Conservation (phyloP, 1,140 invertebrate species). For the Arctopsyche grandis region DNA sequence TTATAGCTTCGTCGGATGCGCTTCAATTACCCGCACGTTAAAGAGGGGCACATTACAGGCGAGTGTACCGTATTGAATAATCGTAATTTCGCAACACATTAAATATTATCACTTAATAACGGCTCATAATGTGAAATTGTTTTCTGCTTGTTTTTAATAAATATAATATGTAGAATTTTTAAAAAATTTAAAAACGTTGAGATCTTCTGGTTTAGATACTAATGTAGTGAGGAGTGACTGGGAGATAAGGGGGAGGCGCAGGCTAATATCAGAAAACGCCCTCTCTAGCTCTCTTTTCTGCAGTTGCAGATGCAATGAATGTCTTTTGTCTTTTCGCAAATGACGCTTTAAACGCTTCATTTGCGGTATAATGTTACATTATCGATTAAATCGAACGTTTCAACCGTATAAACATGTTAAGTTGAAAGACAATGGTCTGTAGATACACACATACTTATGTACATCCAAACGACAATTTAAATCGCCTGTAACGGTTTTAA, state of each 20-base stretch:
- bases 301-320: conserved; percentile 54
- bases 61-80: background rate
- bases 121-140: too few species aligned
- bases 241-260: conserved; percentile 19
- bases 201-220: conserved; percentile 14
- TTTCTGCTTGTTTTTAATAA: too few species aligned
- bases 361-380: conserved; percentile 10
- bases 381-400: background rate
- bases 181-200: conserved; percentile 1
- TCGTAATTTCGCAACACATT: background rate
- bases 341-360: conserved; percentile 49
- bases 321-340: conserved; percentile 53
- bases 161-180: too few species aligned
- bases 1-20: background rate
- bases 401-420: background rate
- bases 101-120: background rate
- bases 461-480: background rate
- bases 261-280: conserved; percentile 51
- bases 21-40: background rate
- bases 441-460: background rate
- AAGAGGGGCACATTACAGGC: background rate
- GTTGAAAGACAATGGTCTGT: background rate
- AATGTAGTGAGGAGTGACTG: conserved; percentile 14
- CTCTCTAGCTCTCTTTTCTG: conserved; percentile 34
- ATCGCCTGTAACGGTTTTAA: too few species aligned